These are phyloP conservation scores for Rhagologus leucostigma DNA, from an alignment of 2,113 vertebrate genomes.

Conservation along the genomic window DNA sequence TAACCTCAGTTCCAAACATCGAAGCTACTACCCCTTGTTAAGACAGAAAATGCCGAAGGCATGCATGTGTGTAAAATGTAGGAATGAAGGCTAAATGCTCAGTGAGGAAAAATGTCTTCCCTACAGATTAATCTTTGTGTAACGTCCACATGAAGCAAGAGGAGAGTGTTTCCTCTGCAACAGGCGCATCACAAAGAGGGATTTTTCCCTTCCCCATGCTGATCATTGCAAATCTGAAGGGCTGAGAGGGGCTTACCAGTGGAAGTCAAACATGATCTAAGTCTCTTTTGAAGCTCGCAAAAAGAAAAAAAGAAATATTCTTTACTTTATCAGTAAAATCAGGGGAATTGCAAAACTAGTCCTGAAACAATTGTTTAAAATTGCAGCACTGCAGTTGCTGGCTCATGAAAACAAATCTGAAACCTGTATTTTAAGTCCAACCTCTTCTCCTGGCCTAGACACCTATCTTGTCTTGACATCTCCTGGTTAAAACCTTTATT, in stretches of 20 bases:
- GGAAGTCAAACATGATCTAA: background rate
- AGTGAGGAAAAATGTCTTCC: background rate
- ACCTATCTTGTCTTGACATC: background rate
- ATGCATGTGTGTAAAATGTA: background rate
- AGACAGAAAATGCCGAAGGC: background rate
- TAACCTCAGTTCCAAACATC: too few relatives aligned
- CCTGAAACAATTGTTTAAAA: background rate
- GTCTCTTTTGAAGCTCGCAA: background rate
- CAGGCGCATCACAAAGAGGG: background rate
- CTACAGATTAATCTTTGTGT: background rate
- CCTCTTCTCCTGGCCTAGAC: background rate
- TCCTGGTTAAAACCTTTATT: background rate
- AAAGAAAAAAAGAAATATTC: background rate
- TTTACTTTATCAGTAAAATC: background rate
- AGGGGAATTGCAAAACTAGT: background rate
- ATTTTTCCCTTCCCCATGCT: background rate
- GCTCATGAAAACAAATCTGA: background rate
- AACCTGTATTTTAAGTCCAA: background rate
- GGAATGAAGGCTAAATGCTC: background rate
- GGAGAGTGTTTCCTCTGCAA: background rate
- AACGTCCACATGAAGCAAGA: background rate
- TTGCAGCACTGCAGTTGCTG: background rate
- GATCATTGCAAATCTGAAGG: background rate
- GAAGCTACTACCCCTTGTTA: background rate
- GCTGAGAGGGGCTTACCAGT: background rate